phyloP scores from a whole-genome alignment of 1,140 invertebrate genomes.

The Steinernema khuongi region DNA sequence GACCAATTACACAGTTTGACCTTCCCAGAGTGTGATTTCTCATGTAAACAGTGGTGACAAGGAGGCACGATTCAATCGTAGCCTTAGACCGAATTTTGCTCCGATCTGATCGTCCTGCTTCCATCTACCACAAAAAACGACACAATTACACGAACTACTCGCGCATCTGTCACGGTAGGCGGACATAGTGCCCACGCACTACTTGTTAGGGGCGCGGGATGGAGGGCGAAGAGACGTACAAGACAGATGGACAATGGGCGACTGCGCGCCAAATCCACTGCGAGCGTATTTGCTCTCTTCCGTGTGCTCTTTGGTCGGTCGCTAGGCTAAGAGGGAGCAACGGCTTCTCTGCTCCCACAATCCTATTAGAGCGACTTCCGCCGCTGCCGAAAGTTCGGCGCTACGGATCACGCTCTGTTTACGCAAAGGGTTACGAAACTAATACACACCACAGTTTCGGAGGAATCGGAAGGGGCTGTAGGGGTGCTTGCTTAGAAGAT shows the following conservation, averaged over 20 bases:
- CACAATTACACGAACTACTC: too few relatives aligned
- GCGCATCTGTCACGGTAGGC: too few relatives aligned
- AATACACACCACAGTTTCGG: neutral
- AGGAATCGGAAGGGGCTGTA: neutral
- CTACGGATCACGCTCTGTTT: neutral
- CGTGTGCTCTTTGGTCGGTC: neutral
- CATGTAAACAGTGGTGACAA: too few relatives aligned
- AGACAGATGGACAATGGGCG: slow-evolving; percentile 12
- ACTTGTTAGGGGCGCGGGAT: neutral
- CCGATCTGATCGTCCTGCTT: too few relatives aligned
- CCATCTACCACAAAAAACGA: too few relatives aligned
- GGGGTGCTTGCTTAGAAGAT: neutral
- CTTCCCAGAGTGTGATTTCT: too few relatives aligned
- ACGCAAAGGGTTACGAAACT: neutral
- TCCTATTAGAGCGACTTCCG: slow-evolving; percentile 12
- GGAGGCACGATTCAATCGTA: too few relatives aligned
- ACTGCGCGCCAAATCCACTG: slow-evolving; percentile 1
- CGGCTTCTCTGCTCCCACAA: neutral
- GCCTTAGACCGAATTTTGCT: too few relatives aligned
- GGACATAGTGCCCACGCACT: neutral
- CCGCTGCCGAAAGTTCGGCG: too few relatives aligned
- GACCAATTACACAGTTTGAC: neutral
- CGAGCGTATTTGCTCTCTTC: neutral
- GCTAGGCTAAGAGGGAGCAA: neutral
- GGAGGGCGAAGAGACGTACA: neutral